These are phyloP conservation scores for Mastomys coucha DNA, from an alignment of 2,113 vertebrate genomes.

Conservation along the genomic window DNA sequence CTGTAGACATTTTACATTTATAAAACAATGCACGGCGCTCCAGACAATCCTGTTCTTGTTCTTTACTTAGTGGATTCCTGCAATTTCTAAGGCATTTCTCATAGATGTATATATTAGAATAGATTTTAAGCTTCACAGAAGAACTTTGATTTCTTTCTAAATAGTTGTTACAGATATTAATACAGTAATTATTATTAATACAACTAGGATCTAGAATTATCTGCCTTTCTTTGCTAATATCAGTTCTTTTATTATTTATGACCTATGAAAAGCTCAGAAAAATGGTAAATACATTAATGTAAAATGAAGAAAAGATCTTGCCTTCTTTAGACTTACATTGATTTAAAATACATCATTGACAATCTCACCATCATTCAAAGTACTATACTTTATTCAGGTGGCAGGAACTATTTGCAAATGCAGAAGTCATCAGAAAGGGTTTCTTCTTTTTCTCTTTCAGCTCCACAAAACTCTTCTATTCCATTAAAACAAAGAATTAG, in stretches of 20 bases:
- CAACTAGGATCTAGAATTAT: slow-evolving; percentile 13
- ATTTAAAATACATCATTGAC: slow-evolving; percentile 80
- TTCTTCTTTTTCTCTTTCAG: slow-evolving; percentile 43
- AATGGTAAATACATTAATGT: slow-evolving; percentile 65
- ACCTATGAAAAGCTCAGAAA: slow-evolving; percentile 33
- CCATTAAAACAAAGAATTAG: slow-evolving; percentile 77
- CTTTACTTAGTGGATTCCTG: not conserved
- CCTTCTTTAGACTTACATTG: slow-evolving; percentile 55
- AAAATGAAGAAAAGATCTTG: slow-evolving; percentile 69
- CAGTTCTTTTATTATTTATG: slow-evolving; percentile 63
- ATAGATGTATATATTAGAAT: not conserved
- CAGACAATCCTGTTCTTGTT: not conserved
- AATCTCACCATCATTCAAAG: slow-evolving; percentile 67
- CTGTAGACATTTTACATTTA: not conserved
- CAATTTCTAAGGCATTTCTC: not conserved
- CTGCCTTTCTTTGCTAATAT: slow-evolving; percentile 36
- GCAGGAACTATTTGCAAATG: slow-evolving; percentile 63
- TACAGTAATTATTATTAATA: slow-evolving; percentile 34
- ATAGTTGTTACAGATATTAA: slow-evolving; percentile 34
- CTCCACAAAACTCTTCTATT: slow-evolving; percentile 66
- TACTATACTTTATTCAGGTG: slow-evolving; percentile 53
- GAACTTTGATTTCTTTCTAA: slow-evolving; percentile 12
- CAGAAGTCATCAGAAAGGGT: slow-evolving; percentile 55
- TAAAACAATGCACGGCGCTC: not conserved
- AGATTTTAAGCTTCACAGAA: not conserved